These are phyloP conservation scores for Periophthalmodon schlosseri DNA, from an alignment of 2,113 vertebrate species.

Conservation along the genomic window DNA sequence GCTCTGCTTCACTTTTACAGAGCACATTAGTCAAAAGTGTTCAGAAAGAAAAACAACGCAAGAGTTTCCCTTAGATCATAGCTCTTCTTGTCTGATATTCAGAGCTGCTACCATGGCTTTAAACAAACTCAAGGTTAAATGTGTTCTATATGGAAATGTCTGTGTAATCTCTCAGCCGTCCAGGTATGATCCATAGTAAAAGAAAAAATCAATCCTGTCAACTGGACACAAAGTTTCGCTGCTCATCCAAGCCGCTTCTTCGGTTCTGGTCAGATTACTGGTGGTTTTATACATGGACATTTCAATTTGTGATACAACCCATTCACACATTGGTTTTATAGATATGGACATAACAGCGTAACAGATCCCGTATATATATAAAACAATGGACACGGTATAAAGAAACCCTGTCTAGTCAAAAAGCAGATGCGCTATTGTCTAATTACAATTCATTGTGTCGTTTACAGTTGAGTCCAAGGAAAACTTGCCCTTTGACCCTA, in stretches of 20 bases:
- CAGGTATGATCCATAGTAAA: too few relatives aligned
- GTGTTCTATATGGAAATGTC: too few relatives aligned
- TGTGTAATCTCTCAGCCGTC: too few relatives aligned
- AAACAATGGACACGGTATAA: not conserved
- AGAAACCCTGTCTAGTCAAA: not conserved
- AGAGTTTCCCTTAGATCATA: slow-evolving; percentile 1
- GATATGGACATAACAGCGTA: not conserved
- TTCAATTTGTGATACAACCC: not conserved
- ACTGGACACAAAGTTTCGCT: too few relatives aligned
- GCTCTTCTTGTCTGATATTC: slow-evolving; percentile 4
- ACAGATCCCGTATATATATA: not conserved
- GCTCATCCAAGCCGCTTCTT: too few relatives aligned
- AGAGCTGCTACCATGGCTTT: slow-evolving; percentile 1
- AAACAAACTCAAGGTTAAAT: not conserved
- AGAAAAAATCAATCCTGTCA: too few relatives aligned
- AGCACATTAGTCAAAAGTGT: slow-evolving; percentile 9
- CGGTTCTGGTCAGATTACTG: too few relatives aligned
- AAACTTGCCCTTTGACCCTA: not conserved
- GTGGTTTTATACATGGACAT: not conserved
- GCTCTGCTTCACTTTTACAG: slow-evolving; percentile 16
- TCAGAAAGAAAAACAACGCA: slow-evolving; percentile 11
- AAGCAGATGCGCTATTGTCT: not conserved
- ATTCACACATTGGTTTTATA: not conserved
- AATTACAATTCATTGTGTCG: not conserved
- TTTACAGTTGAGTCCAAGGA: not conserved